Evolutionary conservation across 2,113 vertebrate genomes (phyloP), one percentile per base, ranked within the genome.

Genomic region (Protomyctophum bolini): DNA sequence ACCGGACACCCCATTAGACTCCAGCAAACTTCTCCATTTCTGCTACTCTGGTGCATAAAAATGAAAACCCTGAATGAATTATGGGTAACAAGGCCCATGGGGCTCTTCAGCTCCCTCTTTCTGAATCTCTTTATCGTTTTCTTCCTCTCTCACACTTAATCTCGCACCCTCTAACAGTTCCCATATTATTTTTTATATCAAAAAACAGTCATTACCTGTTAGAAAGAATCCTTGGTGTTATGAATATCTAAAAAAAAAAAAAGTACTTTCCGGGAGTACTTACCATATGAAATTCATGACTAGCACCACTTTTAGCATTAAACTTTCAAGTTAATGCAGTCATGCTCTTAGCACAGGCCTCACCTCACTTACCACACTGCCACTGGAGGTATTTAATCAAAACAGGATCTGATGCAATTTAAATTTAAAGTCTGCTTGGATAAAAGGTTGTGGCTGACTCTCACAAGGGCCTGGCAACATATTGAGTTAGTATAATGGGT

Each of bases 351-450:
- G 33, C 33, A 41, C 2, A 1, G 33, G 33, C 33, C 33, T 41
- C 33, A 41, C 33, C 33, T 41, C 33, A 41, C 33, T 41, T 41
- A 41, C 33, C 33, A 41, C 33, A 2, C 33, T 41, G 33, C 33
- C 33, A 41, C 33, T 41, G 33, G 33, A 41, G 33, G 1, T 58
- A 78, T 85, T 87, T 85, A 83, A 80, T 74, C 50, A 61, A 80
- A 85, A 83, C 79, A 77, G 80, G 86, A 82, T 86, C 68, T 85
- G 83, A 88, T 82, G 85, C 80, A 85, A 85, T 86, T 80, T 83
- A 77, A 73, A 85, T 86, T 87, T 86, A 78, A 79, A 83, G 77
- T 74, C 72, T 71, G 78, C 76, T 68, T 15, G 67, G 52, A 58
- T 76, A 64, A 79, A 77, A 86, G 74, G 52, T 83, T 83, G 71